Conservation (phyloP, 2,113 vertebrate genomes). For the Gallinago media region DNA sequence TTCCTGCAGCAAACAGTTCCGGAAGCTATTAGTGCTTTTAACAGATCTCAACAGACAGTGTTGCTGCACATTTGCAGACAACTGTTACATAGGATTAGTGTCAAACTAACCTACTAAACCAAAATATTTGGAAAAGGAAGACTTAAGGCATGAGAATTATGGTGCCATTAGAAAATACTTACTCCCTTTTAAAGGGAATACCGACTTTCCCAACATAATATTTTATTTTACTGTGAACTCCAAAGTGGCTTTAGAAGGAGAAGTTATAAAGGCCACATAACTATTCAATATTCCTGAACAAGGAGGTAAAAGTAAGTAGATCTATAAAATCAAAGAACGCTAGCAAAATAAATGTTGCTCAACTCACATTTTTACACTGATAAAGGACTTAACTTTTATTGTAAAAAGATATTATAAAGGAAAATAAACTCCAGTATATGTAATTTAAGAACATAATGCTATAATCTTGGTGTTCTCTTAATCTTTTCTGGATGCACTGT, state of each 20-base stretch:
- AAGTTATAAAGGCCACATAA: background rate
- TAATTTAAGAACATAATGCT: background rate
- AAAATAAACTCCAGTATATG: background rate
- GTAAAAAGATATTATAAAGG: background rate
- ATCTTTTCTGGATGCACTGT: background rate
- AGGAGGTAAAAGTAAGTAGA: background rate
- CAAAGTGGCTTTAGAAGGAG: background rate
- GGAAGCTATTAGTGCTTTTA: slow-evolving; percentile 9
- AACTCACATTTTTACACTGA: background rate
- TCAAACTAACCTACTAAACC: background rate
- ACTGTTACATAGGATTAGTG: slow-evolving; percentile 2
- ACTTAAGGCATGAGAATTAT: background rate
- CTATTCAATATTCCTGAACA: background rate
- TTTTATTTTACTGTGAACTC: background rate
- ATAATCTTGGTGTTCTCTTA: slow-evolving; percentile 4
- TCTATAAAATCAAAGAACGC: slow-evolving; percentile 6
- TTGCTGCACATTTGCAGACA: slow-evolving; percentile 54
- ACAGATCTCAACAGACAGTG: slow-evolving; percentile 35
- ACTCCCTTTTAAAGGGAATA: background rate
- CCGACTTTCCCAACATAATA: background rate
- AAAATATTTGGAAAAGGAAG: background rate
- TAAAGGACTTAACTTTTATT: background rate
- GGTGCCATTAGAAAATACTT: background rate
- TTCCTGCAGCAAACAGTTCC: slow-evolving; percentile 24
- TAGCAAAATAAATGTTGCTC: background rate